Evolutionary conservation across 2,797 vertebrate species (phyloP).

Genomic region (Arctocebus calabarensis): DNA sequence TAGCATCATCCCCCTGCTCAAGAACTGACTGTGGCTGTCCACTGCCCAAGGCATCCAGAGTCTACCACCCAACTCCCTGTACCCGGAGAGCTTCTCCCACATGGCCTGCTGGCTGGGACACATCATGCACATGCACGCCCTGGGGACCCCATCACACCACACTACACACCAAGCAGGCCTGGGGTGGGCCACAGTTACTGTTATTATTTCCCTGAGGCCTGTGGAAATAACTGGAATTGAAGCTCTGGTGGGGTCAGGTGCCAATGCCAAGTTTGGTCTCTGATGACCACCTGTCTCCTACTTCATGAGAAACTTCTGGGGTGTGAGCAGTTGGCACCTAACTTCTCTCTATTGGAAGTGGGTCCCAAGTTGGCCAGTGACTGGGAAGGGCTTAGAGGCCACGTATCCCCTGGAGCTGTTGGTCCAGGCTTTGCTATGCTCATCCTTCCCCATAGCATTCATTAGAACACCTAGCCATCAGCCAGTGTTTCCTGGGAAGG

Average conservation of each 20-base stretch:
- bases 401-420: accelerated
- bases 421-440: background rate
- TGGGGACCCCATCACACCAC: background rate
- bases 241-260: background rate
- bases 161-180: background rate
- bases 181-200: constrained; percentile 73
- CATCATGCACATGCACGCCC: accelerated
- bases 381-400: background rate
- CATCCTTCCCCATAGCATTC: accelerated
- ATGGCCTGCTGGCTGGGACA: background rate
- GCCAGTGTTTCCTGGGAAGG: background rate
- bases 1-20: background rate
- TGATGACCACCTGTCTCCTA: background rate
- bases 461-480: background rate
- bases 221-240: constrained; percentile 77
- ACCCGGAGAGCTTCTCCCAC: background rate
- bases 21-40: background rate
- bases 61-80: background rate
- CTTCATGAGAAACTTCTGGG: background rate
- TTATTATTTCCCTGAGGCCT: constrained; percentile 84
- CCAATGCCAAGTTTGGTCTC: background rate
- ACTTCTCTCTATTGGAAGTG: background rate
- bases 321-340: background rate
- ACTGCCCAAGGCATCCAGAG: background rate
- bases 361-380: background rate